Base-by-base conservation (phyloP, 2,888 invertebrate genomes). In the Cephus sareptanus region DNA sequence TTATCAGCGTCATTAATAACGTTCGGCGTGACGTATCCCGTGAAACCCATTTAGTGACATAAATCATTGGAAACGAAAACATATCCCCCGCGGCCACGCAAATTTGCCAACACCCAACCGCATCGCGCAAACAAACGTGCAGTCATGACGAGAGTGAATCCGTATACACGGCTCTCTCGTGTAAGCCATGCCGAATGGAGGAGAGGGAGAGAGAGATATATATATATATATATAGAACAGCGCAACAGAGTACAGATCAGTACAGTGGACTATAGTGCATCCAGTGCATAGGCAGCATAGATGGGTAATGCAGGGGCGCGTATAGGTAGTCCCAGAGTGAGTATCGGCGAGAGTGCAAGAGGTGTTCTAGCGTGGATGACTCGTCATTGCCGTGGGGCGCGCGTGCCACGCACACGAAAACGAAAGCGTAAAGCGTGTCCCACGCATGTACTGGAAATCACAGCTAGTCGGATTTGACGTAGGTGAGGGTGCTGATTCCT, bases 1-100 rank as follows among this genome's bases (percentile, higher is more conserved):
- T 56, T 56, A 56, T 56, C 56, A 9, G 23, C 56, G 85, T 87
- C 86, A 85, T 87, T 85, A 85, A 87, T 87, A 88, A 85, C 85
- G 81, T 84, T 81, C 81, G 79, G 85, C 85, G 87, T 86, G 86
- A 86, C 84, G 86, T 81, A 80, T 82, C 82, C 83, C 83, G 84
- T 83, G 86, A 85, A 86, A 85, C 85, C 88, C 87, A 87, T 89
- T 90, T 87, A 86, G 87, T 85, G 87, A 90, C 89, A 91, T 91
- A 90, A 91, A 91, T 91, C 91, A 91, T 91, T 91, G 91, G 86
- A 90, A 91, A 90, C 90, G 91, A 91, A 91, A 91, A 91, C 91
- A 91, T 90, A 90, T 90, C 89, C 90, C 90, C 90, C 85, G 88
- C 87, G 90, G 89, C 87, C 89, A 90, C 89, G 90, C 90, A 91